phyloP scores from a whole-genome alignment of 2,888 invertebrate genomes.

The Eremobia ochroleuca region DNA sequence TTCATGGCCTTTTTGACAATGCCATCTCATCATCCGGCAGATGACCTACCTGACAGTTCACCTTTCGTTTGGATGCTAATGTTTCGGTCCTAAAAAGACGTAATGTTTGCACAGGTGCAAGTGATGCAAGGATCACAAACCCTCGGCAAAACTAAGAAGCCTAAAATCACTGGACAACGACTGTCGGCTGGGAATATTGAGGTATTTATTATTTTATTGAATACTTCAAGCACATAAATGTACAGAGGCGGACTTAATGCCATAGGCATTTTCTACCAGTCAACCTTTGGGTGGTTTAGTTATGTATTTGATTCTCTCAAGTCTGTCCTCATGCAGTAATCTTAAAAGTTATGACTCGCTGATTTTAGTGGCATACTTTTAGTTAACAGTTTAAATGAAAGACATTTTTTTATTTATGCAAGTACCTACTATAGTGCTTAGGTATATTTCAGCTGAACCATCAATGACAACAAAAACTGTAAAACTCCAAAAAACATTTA shows the following conservation, averaged over 20 bases:
- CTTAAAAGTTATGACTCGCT: neutral
- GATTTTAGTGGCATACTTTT: neutral
- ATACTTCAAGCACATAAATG: too few relatives aligned
- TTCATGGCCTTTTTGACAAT: neutral
- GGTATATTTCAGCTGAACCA: neutral
- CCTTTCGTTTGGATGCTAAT: conserved; percentile 5
- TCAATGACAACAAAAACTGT: too few relatives aligned
- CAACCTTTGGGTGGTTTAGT: too few relatives aligned
- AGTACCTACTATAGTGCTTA: too few relatives aligned
- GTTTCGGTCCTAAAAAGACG: conserved; percentile 18
- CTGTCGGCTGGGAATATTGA: conserved; percentile 96
- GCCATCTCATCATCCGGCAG: conserved; percentile 6
- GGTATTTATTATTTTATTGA: too few relatives aligned
- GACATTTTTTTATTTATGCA: neutral
- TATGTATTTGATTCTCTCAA: conserved; percentile 12
- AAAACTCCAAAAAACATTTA: neutral
- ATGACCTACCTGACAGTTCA: neutral
- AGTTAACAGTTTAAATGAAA: neutral
- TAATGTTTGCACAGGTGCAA: conserved; percentile 86
- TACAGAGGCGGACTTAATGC: too few relatives aligned
- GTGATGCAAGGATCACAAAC: conserved; percentile 95
- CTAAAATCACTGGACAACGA: conserved; percentile 94
- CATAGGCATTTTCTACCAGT: too few relatives aligned
- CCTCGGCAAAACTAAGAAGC: conserved; percentile 95
- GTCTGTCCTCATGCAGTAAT: neutral